These are phyloP conservation scores for Esox niger DNA, from an alignment of 2,113 vertebrate species.

Conservation along the genomic window DNA sequence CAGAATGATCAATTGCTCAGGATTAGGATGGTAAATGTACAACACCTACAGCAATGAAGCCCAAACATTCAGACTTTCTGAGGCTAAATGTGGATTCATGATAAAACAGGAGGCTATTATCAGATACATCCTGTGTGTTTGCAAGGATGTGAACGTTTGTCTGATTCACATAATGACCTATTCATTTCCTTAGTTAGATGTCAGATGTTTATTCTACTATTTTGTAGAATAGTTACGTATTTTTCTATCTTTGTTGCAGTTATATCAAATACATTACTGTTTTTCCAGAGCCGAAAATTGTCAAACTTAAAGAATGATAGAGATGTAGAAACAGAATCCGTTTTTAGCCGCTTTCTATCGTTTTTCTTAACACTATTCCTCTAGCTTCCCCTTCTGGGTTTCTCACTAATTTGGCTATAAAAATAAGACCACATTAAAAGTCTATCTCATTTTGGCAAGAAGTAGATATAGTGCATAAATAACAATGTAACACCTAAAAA, in stretches of 20 bases:
- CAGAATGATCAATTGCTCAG: constrained; percentile 44
- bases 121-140: neutral
- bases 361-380: constrained; percentile 42
- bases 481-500: constrained; percentile 65
- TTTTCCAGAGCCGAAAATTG: neutral
- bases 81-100: constrained; percentile 42
- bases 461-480: constrained; percentile 79
- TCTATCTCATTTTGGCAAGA: constrained; percentile 83
- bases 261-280: neutral
- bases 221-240: neutral
- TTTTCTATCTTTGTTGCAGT: neutral
- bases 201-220: neutral
- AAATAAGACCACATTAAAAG: constrained; percentile 75
- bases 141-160: neutral
- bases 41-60: constrained; percentile 29
- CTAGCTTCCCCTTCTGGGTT: constrained; percentile 5
- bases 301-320: neutral
- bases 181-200: no score
- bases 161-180: neutral
- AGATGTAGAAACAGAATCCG: constrained; percentile 49
- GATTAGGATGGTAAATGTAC: constrained; percentile 16
- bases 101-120: constrained; percentile 2
- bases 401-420: constrained; percentile 70
- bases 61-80: constrained; percentile 23
- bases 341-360: constrained; percentile 38